phyloP scores from a whole-genome alignment of 2,888 invertebrate species.

The Pandemis corylana region DNA sequence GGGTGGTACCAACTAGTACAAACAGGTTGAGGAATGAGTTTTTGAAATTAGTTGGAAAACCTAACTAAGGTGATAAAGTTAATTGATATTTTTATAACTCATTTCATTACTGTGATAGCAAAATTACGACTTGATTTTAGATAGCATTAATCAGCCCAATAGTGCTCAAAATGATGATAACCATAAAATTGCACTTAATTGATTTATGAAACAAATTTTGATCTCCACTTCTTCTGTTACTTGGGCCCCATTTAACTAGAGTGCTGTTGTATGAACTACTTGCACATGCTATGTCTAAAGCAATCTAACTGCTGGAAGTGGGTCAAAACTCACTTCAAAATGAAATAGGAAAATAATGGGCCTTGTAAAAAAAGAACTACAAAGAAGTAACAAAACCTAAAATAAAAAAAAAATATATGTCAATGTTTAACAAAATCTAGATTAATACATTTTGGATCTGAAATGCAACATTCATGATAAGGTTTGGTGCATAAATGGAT shows the following conservation, averaged over 20 bases:
- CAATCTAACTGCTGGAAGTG: too few relatives aligned
- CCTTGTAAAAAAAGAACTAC: too few relatives aligned
- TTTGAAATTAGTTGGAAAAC: background rate
- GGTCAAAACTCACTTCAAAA: too few relatives aligned
- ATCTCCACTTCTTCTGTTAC: too few relatives aligned
- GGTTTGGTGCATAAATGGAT: slow-evolving; percentile 1
- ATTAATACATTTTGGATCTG: background rate
- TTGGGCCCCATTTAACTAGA: too few relatives aligned
- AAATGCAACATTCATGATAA: background rate
- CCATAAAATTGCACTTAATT: too few relatives aligned
- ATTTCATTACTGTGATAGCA: background rate
- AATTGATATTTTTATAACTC: background rate
- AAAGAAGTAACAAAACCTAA: background rate
- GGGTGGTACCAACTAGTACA: background rate
- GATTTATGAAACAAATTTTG: too few relatives aligned
- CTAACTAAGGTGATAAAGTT: background rate
- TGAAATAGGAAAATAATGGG: too few relatives aligned
- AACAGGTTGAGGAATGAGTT: background rate
- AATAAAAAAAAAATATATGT: too few relatives aligned
- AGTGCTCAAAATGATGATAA: background rate
- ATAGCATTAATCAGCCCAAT: background rate
- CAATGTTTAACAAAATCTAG: too few relatives aligned
- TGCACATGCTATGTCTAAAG: too few relatives aligned
- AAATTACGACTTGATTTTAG: background rate
- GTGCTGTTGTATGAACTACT: too few relatives aligned